Evolutionary conservation across 2,113 vertebrate species (phyloP).

Genomic region (Ptychochromis oligacanthus): DNA sequence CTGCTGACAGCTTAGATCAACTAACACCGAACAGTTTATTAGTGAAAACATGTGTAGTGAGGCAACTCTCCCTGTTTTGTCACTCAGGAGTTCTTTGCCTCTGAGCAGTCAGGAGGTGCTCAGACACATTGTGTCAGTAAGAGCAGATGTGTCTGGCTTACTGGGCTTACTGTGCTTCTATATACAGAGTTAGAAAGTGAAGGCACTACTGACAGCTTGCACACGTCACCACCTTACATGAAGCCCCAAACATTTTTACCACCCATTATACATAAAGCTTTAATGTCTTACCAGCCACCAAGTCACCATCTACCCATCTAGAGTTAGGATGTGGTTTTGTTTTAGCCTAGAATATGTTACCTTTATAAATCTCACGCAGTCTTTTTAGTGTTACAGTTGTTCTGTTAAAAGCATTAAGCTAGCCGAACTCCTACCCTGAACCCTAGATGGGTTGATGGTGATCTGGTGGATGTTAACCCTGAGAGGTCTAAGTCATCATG

Average conservation of each 20-base stretch:
- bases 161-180: not conserved
- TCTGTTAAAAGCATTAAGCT: too few species aligned
- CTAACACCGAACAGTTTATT: not conserved
- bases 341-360: not conserved
- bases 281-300: not conserved
- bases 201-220: accelerated
- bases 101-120: not conserved
- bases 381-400: too few species aligned
- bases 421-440: too few species aligned
- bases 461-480: too few species aligned
- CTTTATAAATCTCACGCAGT: too few species aligned
- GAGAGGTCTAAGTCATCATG: too few species aligned
- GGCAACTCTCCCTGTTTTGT: not conserved
- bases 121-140: not conserved
- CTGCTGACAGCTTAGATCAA: not conserved
- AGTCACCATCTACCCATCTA: accelerated
- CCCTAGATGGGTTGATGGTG: too few species aligned
- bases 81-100: not conserved
- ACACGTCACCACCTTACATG: not conserved
- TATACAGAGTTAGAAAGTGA: not conserved
- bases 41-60: not conserved
- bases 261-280: not conserved
- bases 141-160: slow-evolving; percentile 14
- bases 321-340: not conserved
- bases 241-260: not conserved